A percentile compares a stretch with the other conserved stretches of the same genome.
Evolutionary conservation across 2,797 vertebrate species (phyloP).

Genomic region (Pseudochirops corinnae): DNA sequence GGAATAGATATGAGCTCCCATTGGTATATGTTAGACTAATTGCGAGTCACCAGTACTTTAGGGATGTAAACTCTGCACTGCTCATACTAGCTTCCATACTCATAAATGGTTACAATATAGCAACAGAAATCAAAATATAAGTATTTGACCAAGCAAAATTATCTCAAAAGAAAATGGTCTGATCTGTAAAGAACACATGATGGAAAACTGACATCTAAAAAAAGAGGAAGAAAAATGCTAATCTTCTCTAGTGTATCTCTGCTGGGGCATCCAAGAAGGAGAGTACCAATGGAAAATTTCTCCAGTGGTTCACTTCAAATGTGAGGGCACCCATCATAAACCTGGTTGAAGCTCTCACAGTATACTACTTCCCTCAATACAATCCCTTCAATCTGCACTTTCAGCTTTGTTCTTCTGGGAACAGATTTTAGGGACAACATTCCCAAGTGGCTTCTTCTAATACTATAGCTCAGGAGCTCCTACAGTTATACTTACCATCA

Average conservation of each 20-base stretch:
- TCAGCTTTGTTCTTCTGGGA: neutral
- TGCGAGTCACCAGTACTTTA: neutral
- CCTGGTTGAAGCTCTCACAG: neutral
- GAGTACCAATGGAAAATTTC: neutral
- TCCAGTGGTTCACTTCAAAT: neutral
- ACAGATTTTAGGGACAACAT: neutral
- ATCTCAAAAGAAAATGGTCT: neutral
- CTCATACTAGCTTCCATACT: neutral
- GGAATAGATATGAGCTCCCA: neutral
- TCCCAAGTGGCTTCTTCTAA: neutral
- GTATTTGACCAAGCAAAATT: neutral
- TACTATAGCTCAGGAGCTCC: neutral
- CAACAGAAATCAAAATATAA: neutral
- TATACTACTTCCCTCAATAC: neutral
- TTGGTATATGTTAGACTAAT: neutral
- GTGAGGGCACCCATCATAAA: neutral
- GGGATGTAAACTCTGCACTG: neutral
- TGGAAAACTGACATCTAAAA: neutral
- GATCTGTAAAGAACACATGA: neutral
- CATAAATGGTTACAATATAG: neutral
- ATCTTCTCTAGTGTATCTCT: neutral
- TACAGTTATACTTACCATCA: neutral
- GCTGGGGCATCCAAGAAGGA: neutral
- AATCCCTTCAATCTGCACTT: neutral
- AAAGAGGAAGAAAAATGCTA: neutral